Base-by-base conservation (phyloP, 92 coral and sea anemone genomes). In the Palythoa grandiflora region DNA sequence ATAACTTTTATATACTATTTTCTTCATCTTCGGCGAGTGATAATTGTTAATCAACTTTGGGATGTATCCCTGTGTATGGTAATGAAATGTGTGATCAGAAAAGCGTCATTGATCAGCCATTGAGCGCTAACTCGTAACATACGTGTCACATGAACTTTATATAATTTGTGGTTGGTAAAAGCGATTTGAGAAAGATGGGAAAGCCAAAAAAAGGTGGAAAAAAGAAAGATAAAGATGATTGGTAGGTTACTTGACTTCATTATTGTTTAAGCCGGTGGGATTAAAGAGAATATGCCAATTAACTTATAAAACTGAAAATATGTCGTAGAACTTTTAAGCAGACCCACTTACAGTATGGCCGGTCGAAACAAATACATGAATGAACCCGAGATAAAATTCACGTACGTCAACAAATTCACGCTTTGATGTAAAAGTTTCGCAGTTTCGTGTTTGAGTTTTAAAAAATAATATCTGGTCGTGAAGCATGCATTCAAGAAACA, bases 201-300 rank as follows among this genome's bases (percentile, higher is more conserved):
- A 96, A 95, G 84, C 97, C 96, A 47, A 96, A 96, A 94, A 96
- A 95, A 92, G 96, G 94, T 39, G 92, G 89, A 7, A 96, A 92
- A 84, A 96, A 94, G 92, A 95, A 93, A 90, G 98, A 90, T 50
- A 86, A 92, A 79, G 96, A 90, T 77, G 98, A 96, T 52, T 96
- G 99, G 99, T 96, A 88, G 83, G 96, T 89, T 47, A 4, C 13
- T 68, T 68, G 73, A 20, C 38, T 37, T 53, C 35, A 20, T 51
- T 37, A 14, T 54, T 39, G 68, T 4, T 12, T 71, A 68, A 37
- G 16, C 37, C 47, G 38, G 16, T 59, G 39, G 38, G 38, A 5
- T 37, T 50, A 11, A 20, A 50, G 21, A 39, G 54, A 28, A 19
- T 77, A 48, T 3, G 66, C 38, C n/a, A 63, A 63, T 0, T 63